Base-by-base conservation (phyloP, 1,140 invertebrate species). In the Hestina assimilis region DNA sequence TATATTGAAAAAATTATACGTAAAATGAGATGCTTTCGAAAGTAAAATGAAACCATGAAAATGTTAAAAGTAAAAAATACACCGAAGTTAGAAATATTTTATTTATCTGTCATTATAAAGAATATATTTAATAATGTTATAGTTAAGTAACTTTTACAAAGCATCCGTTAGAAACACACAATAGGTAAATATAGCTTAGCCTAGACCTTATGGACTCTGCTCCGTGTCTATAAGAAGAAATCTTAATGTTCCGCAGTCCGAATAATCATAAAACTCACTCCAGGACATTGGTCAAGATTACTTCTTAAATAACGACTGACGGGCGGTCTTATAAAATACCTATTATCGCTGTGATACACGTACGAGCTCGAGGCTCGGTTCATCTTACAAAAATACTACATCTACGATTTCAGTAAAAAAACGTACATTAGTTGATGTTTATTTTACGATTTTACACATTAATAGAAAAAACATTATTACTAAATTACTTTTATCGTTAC, bases 281-380 rank as follows among this genome's bases (percentile, higher is more conserved):
- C 40, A 21, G n/a, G 35, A 46, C 53, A 38, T 41, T 31, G n/a
- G 48, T 62, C 66, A 52, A 71, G 72, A 77, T 69, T 61, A 35
- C 77, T 79, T 71, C 76, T 77, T 66, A 65, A 72, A 60, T 65
- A 59, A 61, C 4, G 62, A 72, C 64, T 41, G 56, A 72, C 69
- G 60, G 62, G 60, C 51, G 76, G 76, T 72, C 74, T 72, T 69
- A 75, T 63, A 71, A 59, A 78, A 76, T 83, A 84, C 38, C 77
- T 87, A 86, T 87, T 87, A 86, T 87, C 83, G 84, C 84, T 83
- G 72, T 84, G 81, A 86, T 84, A 87, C 84, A 84, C 81, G 78
- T 72, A 69, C 74, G 79, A 87, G 79, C 66, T 61, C 69, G 40
- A 51, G 63, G 64, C 76, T 78, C 78, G 69, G 53, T 57, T 75